Percentiles rank a stretch among this genome's conserved stretches.
These are phyloP conservation scores for Watsonalla binaria DNA, from an alignment of 2,888 invertebrate genomes.

Conservation along the genomic window DNA sequence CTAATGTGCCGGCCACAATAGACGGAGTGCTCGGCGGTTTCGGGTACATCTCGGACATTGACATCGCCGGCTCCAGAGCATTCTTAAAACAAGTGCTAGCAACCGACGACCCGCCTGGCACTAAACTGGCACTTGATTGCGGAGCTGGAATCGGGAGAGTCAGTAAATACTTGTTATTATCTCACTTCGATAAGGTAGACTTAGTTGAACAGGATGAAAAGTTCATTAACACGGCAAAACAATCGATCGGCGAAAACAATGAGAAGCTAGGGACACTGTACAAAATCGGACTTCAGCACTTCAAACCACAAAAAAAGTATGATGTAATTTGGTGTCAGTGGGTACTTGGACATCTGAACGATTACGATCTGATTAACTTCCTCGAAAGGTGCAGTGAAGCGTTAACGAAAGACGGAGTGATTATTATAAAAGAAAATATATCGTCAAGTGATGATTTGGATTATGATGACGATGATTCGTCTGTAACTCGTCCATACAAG, in stretches of 20 bases:
- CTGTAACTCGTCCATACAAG: slow-evolving; percentile 88
- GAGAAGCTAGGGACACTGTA: slow-evolving; percentile 83
- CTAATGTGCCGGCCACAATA: slow-evolving; percentile 89
- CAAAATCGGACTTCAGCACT: slow-evolving; percentile 89
- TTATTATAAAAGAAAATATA: slow-evolving; percentile 84
- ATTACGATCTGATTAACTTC: slow-evolving; percentile 88
- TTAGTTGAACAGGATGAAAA: slow-evolving; percentile 93
- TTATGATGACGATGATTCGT: slow-evolving; percentile 91
- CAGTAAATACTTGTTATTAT: slow-evolving; percentile 88
- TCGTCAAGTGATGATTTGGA: slow-evolving; percentile 81
- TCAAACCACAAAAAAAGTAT: slow-evolving; percentile 87
- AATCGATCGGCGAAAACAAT: slow-evolving; percentile 54
- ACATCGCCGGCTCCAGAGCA: slow-evolving; percentile 90
- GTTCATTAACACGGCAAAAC: slow-evolving; percentile 87
- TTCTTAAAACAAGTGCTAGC: slow-evolving; percentile 81
- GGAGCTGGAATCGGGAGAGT: slow-evolving; percentile 98
- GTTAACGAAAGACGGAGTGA: slow-evolving; percentile 44
- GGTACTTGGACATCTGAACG: slow-evolving; percentile 93
- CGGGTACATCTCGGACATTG: slow-evolving; percentile 89
- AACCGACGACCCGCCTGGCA: slow-evolving; percentile 73
- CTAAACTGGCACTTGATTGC: slow-evolving; percentile 90
- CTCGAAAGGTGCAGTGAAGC: slow-evolving; percentile 80
- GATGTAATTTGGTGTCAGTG: slow-evolving; percentile 98
- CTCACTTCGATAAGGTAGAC: slow-evolving; percentile 90
- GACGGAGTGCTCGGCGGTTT: slow-evolving; percentile 98